Evolutionary conservation across 2,797 vertebrate species (phyloP), one percentile per base, ranked within the genome.

Genomic region (Ctenosaura bakeri): DNA sequence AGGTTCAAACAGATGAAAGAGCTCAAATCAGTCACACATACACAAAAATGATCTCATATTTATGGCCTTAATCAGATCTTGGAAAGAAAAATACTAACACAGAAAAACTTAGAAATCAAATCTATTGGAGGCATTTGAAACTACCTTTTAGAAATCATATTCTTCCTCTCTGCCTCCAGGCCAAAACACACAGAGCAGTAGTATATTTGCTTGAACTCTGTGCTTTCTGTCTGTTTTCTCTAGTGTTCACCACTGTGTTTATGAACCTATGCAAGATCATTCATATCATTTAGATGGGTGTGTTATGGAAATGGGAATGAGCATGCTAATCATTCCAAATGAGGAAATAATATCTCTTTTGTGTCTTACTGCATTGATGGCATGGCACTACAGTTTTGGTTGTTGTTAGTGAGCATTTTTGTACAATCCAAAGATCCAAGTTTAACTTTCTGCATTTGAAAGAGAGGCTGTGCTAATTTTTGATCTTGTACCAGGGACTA

Each of bases 41-140:
- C 59, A 95, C 95, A 92, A 90, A 88, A 22, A 89, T 52, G n/a
- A 32, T 0, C 22, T 38, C 71, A 85, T 92, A 95, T 92, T 93
- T 80, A 88, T 3, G 66, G 52, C 16, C 92, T 74, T 26, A 86
- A 38, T 24, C 1, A 0, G 4, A 64, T 86, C 83, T 29, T 74
- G 42, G 78, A 59, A 80, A 81, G 89, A 81, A 88, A 88, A 90
- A 83, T 79, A 38, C 22, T 4, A 18, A 8, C 8, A 80, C 22
- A 50, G 90, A 32, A 79, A 88, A 69, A 0, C 0, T 82, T 62
- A 26, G 35, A 73, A 73, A 69, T 77, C 52, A 10, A 56, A 59
- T 73, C 46, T 62, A 83, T 32, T 85, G 52, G 54, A 32, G 2
- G 38, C 12, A 86, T 80, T 32, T 78, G 76, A 78, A 29, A 22